These are phyloP conservation scores for Dusona sp. DNA, from an alignment of 2,888 invertebrate species.

Conservation along the genomic window DNA sequence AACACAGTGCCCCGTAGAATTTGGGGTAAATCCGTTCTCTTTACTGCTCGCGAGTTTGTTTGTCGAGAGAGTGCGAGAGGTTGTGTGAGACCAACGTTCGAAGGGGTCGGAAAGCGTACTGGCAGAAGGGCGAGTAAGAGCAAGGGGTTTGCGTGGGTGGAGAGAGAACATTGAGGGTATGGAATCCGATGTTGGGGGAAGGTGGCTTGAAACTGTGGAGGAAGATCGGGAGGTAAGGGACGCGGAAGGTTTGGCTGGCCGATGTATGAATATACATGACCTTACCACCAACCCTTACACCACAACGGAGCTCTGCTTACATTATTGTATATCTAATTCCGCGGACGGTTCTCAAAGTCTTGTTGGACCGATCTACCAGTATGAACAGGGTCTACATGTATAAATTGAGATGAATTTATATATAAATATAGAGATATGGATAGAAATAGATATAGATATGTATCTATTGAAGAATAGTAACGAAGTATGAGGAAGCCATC, in stretches of 20 bases:
- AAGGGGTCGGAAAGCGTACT: conserved; percentile 78
- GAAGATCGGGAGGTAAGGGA: conserved; percentile 80
- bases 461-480: conserved; percentile 13
- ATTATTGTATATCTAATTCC: conserved; percentile 85
- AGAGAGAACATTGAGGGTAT: conserved; percentile 73
- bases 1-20: conserved; percentile 68
- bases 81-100: conserved; percentile 77
- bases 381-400: conserved; percentile 28
- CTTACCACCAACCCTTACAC: conserved; percentile 84
- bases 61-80: conserved; percentile 49
- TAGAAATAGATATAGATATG: neutral
- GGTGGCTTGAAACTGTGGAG: conserved; percentile 85
- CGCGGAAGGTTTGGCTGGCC: conserved; percentile 75
- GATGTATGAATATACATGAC: conserved; percentile 85
- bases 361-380: conserved; percentile 58
- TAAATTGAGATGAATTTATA: conserved; percentile 11
- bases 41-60: conserved; percentile 76
- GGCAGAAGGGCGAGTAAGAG: conserved; percentile 78
- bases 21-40: conserved; percentile 80
- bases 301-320: conserved; percentile 84
- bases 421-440: neutral
- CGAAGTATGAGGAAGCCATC: conserved; percentile 15
- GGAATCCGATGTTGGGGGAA: conserved; percentile 74
- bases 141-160: conserved; percentile 83
- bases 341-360: conserved; percentile 83